Conservation (phyloP, 2,797 vertebrate species). For the Enteromius treurensis region DNA sequence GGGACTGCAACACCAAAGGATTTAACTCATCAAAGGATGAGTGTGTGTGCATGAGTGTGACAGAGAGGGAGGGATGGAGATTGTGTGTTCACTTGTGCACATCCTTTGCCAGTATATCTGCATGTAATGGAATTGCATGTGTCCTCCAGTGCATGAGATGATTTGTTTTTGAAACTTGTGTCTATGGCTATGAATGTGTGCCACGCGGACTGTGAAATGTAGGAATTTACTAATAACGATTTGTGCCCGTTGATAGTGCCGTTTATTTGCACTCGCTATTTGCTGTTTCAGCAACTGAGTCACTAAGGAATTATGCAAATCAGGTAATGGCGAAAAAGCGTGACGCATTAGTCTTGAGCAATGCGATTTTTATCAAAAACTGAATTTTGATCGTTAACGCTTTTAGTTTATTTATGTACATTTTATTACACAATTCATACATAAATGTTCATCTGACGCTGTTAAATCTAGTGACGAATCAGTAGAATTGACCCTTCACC, state of each 20-base stretch:
- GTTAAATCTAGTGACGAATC: background rate
- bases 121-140: slow-evolving; percentile 43
- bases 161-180: slow-evolving; percentile 25
- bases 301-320: slow-evolving; percentile 22
- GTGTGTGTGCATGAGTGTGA: slow-evolving; percentile 39
- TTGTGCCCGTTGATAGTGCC: background rate
- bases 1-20: slow-evolving; percentile 59
- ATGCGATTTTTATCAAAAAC: background rate
- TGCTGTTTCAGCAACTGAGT: background rate
- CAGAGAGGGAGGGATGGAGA: slow-evolving; percentile 21
- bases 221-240: slow-evolving; percentile 22
- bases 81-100: slow-evolving; percentile 22
- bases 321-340: background rate
- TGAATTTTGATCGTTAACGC: too few relatives aligned
- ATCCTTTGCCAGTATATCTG: slow-evolving; percentile 39
- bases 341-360: background rate
- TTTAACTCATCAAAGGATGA: slow-evolving; percentile 60
- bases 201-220: slow-evolving; percentile 24
- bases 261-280: slow-evolving; percentile 8
- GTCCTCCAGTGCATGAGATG: slow-evolving; percentile 30
- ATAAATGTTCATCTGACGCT: background rate
- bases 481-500: background rate
- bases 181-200: slow-evolving; percentile 22
- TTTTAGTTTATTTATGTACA: background rate
- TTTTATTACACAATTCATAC: background rate